Conservation (phyloP, 2,888 invertebrate genomes). For the Cybosia mesomella region DNA sequence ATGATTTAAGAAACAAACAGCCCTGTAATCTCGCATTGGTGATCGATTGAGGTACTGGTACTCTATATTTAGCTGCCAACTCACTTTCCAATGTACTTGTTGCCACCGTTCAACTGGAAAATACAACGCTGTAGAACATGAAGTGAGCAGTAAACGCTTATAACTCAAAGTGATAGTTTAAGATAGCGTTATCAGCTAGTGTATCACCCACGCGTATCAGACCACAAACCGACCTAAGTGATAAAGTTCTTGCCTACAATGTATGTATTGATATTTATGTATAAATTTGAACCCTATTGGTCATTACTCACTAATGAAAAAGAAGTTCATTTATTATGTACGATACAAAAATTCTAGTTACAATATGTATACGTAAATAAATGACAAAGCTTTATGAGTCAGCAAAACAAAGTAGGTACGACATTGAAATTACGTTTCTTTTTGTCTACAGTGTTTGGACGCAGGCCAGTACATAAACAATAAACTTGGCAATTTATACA, state of each 20-base stretch:
- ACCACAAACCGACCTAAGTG: constrained; percentile 58
- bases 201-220: constrained; percentile 67
- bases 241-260: constrained; percentile 66
- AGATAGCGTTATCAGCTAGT: constrained; percentile 63
- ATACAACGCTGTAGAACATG: constrained; percentile 34
- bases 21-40: constrained; percentile 39
- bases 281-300: constrained; percentile 25
- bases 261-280: constrained; percentile 40
- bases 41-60: constrained; percentile 50
- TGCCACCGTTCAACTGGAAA: constrained; percentile 39
- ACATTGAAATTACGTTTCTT: constrained; percentile 34
- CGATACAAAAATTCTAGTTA: neutral
- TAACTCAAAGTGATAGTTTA: constrained; percentile 31
- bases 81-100: constrained; percentile 22
- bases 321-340: neutral
- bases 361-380: neutral
- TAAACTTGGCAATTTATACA: constrained; percentile 25
- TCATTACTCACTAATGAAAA: neutral
- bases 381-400: constrained; percentile 15
- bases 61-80: constrained; percentile 42
- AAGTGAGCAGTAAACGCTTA: constrained; percentile 30
- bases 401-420: constrained; percentile 31
- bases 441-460: constrained; percentile 34
- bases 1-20: constrained; percentile 52
- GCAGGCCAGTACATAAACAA: constrained; percentile 33